Evolutionary conservation across 2,113 vertebrate genomes (phyloP), one percentile per base, ranked within the genome.

Genomic region (Xiphophorus maculatus): DNA sequence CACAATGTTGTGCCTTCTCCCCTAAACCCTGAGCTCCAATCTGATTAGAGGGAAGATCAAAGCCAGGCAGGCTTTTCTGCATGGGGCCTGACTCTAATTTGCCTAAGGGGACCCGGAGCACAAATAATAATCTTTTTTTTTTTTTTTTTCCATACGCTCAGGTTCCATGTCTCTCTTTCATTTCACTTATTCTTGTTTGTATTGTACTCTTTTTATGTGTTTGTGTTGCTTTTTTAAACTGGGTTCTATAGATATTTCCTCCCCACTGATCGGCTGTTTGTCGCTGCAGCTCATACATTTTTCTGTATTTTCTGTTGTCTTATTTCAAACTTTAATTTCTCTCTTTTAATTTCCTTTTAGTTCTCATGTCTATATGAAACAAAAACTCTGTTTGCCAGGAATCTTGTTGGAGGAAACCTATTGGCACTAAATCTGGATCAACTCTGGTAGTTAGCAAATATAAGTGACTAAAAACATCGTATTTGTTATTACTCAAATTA

Each of bases 1-100:
- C 28, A 71, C 60, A 73, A 14, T 66, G 66, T 79, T 77, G 1
- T 60, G 69, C 48, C 40, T 74, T 82, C 33, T 66, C 77, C 63
- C 73, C 67, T 69, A 81, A 87, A 83, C 78, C 62, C 76, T 25
- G 78, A 85, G 72, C 77, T 85, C 69, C 70, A 73, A 51, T 79
- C 69, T 82, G 76, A 87, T 84, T 79, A 66, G 37, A 73, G 71
- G 30, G 69, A 66, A 79, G 86, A 89, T 87, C 80, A 87, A 81
- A 89, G 72, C 25, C 58, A 65, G 44, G 62, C 73, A 69, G 63
- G 37, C 79, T 81, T 77, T 69, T 73, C 33, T 74, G 69, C 72
- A 72, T 25, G 25, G 69, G 67, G 77, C 51, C 72, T 32, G 74
- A 33, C 72, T 83, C 65, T 78, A 71, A 85, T 81, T 77, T 32